Base-by-base conservation (phyloP, 2,797 vertebrate species). In the Notolabrus celidotus region DNA sequence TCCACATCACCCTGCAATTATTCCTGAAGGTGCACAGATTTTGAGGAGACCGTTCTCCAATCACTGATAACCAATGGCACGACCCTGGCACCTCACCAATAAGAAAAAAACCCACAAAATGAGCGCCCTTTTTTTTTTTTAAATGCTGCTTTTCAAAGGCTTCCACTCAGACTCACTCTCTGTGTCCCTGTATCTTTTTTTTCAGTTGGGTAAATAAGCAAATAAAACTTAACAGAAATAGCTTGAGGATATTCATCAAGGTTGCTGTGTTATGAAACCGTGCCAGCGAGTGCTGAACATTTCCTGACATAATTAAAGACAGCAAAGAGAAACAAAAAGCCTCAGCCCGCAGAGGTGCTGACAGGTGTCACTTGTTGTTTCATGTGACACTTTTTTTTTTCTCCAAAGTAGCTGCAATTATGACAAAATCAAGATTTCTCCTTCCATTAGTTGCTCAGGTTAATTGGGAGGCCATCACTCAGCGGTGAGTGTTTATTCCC, bases 221-320 rank as follows among this genome's bases (percentile, higher is more conserved):
- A 86, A 81, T 45, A 47, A 59, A 83, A 71, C n/a, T n/a, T 67
- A 66, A 82, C 67, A 52, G 41, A 67, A 77, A 71, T 59, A 68
- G 71, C 80, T 66, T 0, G 23, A 67, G 83, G 71, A 69, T 74
- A 72, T 76, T 80, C 66, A 75, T 79, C 65, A 64, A 33, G 63
- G 58, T 60, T 47, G 22, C 43, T 42, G 27, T 22, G 43, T 41
- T 38, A 19, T 46, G 36, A 77, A 65, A 53, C 25, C 33, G 61
- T 39, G 49, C 38, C 74, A 47, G 59, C 2, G 50, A 23, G 46
- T 20, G 29, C 11, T 38, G 16, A 0, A 8, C 3, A 20, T 63
- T 45, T 47, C 25, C 19, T 61, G n/a, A 52, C 57, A 63, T 49
- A 59, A 62, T 33, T 68, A 34, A 75, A 56, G 46, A 61, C 36